Percentiles rank a stretch among this genome's conserved stretches.
These are phyloP conservation scores for Mythimna ferrago DNA, from an alignment of 2,888 invertebrate species.

Conservation along the genomic window DNA sequence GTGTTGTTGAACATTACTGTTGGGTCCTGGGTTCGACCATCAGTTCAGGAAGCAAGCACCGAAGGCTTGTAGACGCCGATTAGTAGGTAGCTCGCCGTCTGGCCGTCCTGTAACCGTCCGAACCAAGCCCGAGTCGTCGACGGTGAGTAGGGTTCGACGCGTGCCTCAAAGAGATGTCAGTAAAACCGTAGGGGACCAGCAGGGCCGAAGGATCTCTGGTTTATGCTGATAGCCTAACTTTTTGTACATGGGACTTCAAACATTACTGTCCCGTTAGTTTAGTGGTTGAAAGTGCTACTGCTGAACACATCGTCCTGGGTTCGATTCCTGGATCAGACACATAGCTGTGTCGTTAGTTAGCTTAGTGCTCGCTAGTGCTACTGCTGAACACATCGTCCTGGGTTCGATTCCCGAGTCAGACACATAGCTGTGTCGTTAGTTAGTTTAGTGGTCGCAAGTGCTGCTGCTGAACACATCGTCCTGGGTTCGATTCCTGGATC, in stretches of 20 bases:
- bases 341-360: neutral
- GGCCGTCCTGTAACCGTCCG: too few species aligned
- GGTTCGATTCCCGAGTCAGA: neutral
- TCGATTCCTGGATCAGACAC: neutral
- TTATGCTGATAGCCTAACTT: too few species aligned
- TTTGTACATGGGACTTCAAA: too few species aligned
- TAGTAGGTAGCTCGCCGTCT: too few species aligned
- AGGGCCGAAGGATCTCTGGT: too few species aligned
- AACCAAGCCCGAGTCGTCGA: too few species aligned
- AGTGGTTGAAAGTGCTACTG: neutral
- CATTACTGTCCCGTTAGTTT: neutral
- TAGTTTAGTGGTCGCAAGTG: neutral
- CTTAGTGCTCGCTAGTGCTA: neutral
- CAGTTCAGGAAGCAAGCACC: neutral
- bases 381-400: neutral
- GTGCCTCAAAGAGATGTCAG: too few species aligned
- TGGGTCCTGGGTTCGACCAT: neutral
- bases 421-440: neutral
- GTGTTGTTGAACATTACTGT: neutral
- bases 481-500: neutral
- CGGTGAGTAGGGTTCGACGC: too few species aligned
- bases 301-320: neutral
- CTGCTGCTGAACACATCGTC: neutral
- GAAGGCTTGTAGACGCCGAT: too few species aligned
- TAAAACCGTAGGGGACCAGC: too few species aligned